Evolutionary conservation across 2,113 vertebrate genomes (phyloP).

Genomic region (Laterallus jamaicensis): DNA sequence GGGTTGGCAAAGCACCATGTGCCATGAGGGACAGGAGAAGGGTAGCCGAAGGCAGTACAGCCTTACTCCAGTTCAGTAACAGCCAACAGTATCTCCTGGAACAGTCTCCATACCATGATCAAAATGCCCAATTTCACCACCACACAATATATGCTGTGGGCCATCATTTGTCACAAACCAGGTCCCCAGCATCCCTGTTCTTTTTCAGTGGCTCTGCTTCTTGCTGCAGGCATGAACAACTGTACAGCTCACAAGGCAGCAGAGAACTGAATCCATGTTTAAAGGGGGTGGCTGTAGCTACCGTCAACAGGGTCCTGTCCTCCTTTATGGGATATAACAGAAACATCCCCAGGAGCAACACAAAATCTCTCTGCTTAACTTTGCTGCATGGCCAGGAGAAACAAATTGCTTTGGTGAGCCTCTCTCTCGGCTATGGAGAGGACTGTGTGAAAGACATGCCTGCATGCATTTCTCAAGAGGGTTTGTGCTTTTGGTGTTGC

Average conservation of each 20-base stretch:
- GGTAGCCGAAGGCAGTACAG: background rate
- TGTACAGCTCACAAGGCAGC: background rate
- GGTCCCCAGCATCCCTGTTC: background rate
- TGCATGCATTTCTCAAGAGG: background rate
- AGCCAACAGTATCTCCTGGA: background rate
- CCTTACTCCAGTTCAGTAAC: background rate
- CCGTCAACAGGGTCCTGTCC: no score
- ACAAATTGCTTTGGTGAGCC: background rate
- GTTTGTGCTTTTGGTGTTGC: background rate
- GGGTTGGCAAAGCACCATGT: background rate
- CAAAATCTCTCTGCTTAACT: background rate
- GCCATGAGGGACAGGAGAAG: background rate
- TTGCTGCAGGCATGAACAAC: background rate
- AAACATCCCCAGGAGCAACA: background rate
- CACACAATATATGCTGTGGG: background rate
- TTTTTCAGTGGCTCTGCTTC: accelerated
- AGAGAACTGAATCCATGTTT: background rate
- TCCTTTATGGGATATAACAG: no score
- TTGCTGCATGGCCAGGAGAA: background rate
- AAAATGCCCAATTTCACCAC: background rate
- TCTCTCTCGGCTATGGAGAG: background rate
- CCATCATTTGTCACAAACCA: background rate
- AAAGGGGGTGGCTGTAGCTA: background rate
- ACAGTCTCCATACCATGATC: background rate
- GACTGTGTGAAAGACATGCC: background rate